Evolutionary conservation across 2,797 vertebrate species (phyloP).

Genomic region (Lutjanus campechanus): DNA sequence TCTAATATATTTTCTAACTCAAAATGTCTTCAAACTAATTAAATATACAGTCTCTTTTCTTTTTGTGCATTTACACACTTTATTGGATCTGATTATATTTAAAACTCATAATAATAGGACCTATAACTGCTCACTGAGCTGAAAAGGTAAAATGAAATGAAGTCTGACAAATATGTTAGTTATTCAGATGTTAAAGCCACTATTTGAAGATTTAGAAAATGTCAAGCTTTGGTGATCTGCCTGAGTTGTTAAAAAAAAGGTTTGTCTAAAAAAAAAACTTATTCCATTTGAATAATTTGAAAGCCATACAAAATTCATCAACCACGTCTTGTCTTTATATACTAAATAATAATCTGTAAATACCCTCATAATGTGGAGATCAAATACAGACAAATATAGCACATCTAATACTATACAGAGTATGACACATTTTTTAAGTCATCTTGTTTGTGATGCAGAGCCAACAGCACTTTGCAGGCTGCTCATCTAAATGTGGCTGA

Average conservation of each 20-base stretch:
- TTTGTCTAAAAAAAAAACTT: not conserved
- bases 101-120: not conserved
- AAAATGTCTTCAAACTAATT: no score
- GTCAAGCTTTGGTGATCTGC: no score
- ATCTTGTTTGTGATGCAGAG: not conserved
- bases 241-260: not conserved
- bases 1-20: no score
- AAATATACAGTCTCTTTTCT: no score
- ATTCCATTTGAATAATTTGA: not conserved
- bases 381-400: no score
- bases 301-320: no score
- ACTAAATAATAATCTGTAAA: not conserved
- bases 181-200: not conserved
- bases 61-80: not conserved
- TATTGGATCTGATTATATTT: not conserved
- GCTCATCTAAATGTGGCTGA: slow-evolving; percentile 5
- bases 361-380: not conserved
- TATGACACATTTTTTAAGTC: not conserved
- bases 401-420: no score
- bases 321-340: not conserved
- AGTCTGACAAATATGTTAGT: not conserved
- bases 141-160: not conserved
- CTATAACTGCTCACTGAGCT: no score
- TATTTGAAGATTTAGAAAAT: not conserved
- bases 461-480: slow-evolving; percentile 3